Percentiles rank a stretch among this genome's conserved stretches.
phyloP scores from a whole-genome alignment of 2,113 vertebrate genomes.

The Verasper variegatus region DNA sequence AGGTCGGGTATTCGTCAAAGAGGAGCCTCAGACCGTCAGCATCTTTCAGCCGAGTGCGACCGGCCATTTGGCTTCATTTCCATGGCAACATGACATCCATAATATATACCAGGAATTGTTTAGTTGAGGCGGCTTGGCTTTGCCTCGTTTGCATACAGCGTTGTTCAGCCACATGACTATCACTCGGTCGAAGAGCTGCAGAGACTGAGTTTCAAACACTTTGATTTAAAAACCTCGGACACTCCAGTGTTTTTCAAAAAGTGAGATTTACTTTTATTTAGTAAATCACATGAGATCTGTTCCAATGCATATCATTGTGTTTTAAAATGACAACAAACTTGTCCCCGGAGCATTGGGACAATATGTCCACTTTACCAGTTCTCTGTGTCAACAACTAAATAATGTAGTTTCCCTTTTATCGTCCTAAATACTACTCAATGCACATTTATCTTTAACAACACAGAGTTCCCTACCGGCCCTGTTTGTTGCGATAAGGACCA shows the following conservation, averaged over 20 bases:
- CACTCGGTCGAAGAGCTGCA: background rate
- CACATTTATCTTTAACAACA: no score
- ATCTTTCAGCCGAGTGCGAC: slow-evolving; percentile 25
- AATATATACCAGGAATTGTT: background rate
- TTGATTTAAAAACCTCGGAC: background rate
- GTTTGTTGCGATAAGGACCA: no score
- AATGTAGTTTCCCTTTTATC: no score
- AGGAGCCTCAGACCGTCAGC: slow-evolving; percentile 34
- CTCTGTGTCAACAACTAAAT: background rate
- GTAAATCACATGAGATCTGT: slow-evolving; percentile 1
- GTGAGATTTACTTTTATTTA: background rate
- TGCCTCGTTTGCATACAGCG: slow-evolving; percentile 22
- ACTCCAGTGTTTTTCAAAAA: background rate
- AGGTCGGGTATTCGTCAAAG: slow-evolving; percentile 58
- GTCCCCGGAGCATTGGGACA: background rate
- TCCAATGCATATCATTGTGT: background rate
- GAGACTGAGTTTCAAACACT: background rate
- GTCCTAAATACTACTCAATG: no score
- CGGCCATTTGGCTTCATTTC: slow-evolving; percentile 23
- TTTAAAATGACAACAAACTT: background rate
- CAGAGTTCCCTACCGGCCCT: no score
- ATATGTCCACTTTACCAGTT: background rate
- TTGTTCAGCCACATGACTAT: slow-evolving; percentile 9
- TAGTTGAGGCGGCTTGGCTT: slow-evolving; percentile 9
- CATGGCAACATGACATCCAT: slow-evolving; percentile 30